Evolutionary conservation across 2,888 invertebrate species (phyloP).

Genomic region (Criorhina ranunculi): DNA sequence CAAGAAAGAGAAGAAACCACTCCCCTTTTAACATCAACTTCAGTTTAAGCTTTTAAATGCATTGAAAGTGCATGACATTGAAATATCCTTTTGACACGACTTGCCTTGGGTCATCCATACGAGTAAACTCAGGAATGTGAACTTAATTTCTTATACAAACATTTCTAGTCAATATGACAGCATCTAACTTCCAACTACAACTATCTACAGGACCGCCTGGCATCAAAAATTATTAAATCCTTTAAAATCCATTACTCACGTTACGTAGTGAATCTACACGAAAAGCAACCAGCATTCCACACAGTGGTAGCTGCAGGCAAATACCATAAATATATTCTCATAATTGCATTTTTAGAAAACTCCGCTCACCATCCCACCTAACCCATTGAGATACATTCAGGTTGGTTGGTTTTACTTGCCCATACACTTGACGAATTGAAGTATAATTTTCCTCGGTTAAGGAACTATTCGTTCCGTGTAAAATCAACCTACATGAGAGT

Average conservation of each 20-base stretch:
- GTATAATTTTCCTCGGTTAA: conserved; percentile 57
- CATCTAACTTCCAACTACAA: conserved; percentile 9
- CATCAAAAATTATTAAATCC: conserved; percentile 19
- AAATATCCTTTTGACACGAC: too few species aligned
- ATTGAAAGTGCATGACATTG: too few species aligned
- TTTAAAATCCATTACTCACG: conserved; percentile 57
- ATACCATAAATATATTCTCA: conserved; percentile 67
- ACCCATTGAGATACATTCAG: conserved; percentile 66
- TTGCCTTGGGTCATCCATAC: too few species aligned
- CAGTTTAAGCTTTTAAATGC: too few species aligned
- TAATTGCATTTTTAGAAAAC: conserved; percentile 69
- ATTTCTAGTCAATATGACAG: conserved; percentile 32
- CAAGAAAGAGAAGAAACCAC: too few species aligned
- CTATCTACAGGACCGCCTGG: background rate
- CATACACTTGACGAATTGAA: conserved; percentile 69
- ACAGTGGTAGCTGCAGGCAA: conserved; percentile 59
- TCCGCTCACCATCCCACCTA: conserved; percentile 40
- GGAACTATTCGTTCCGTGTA: conserved; percentile 61
- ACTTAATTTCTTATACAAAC: background rate
- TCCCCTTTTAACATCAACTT: too few species aligned
- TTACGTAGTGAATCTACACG: conserved; percentile 5
- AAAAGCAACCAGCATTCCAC: conserved; percentile 42
- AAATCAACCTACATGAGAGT: conserved; percentile 69
- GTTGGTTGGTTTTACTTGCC: conserved; percentile 4
- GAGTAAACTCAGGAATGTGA: background rate